Evolutionary conservation across 2,888 invertebrate genomes (phyloP).

Genomic region (Agrochola circellaris): DNA sequence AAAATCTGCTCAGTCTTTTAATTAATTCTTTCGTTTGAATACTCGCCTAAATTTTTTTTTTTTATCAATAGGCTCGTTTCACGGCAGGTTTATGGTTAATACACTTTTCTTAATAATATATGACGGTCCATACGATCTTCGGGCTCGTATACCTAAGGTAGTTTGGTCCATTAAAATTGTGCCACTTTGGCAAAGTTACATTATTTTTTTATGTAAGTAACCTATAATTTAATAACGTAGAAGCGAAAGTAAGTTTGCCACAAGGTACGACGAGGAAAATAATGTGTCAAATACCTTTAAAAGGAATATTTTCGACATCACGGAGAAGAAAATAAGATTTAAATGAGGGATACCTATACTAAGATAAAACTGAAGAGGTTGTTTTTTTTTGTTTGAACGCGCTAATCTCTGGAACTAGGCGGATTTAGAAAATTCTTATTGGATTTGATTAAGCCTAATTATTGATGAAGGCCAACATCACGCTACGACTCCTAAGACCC

Average conservation of each 20-base stretch:
- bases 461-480: no score
- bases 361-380: no score
- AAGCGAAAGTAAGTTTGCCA: neutral
- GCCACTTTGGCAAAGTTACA: slow-evolving; percentile 5
- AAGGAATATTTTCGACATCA: neutral
- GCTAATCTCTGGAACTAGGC: no score
- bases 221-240: neutral
- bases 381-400: no score
- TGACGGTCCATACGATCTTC: slow-evolving; percentile 9
- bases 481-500: no score
- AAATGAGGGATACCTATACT: neutral
- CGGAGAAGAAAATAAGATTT: neutral
- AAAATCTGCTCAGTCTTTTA: neutral
- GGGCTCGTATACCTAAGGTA: slow-evolving; percentile 8
- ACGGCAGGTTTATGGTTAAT: slow-evolving; percentile 16
- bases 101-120: slow-evolving; percentile 33
- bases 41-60: neutral
- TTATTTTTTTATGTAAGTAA: slow-evolving; percentile 13
- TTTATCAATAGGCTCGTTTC: slow-evolving; percentile 19
- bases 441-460: no score
- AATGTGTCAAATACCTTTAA: neutral
- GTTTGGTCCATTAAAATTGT: slow-evolving; percentile 25
- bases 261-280: neutral
- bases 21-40: slow-evolving; percentile 2
- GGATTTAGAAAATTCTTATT: no score